phyloP scores from a whole-genome alignment of 2,113 vertebrate genomes.

The Myotis brandtii region DNA sequence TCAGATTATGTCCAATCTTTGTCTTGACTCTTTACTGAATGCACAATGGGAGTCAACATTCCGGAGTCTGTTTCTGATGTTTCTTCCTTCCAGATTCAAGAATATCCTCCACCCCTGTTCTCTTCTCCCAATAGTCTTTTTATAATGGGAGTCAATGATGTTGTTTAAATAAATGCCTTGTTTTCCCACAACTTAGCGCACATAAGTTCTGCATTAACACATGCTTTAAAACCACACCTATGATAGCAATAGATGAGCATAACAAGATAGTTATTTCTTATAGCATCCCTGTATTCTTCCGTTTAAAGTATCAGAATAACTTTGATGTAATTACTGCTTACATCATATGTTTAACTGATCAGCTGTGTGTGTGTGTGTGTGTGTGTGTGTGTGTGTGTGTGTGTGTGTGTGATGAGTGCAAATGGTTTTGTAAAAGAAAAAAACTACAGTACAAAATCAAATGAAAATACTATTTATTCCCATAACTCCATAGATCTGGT shows the following conservation, averaged over 20 bases:
- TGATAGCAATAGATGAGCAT: neutral
- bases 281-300: neutral
- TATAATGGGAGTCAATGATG: neutral
- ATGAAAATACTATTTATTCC: neutral
- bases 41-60: neutral
- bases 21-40: neutral
- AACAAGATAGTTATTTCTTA: neutral
- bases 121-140: neutral
- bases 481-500: neutral
- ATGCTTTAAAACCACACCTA: neutral
- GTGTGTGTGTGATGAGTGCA: neutral
- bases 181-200: neutral
- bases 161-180: neutral
- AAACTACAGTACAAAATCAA: neutral
- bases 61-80: neutral
- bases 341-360: neutral
- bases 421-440: neutral
- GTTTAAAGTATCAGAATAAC: neutral
- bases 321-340: neutral
- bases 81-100: neutral
- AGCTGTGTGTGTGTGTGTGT: neutral
- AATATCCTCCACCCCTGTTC: neutral
- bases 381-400: neutral
- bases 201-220: neutral
- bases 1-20: neutral